Base-by-base conservation (phyloP, 2,888 invertebrate genomes). In the Morpho deidamia region DNA sequence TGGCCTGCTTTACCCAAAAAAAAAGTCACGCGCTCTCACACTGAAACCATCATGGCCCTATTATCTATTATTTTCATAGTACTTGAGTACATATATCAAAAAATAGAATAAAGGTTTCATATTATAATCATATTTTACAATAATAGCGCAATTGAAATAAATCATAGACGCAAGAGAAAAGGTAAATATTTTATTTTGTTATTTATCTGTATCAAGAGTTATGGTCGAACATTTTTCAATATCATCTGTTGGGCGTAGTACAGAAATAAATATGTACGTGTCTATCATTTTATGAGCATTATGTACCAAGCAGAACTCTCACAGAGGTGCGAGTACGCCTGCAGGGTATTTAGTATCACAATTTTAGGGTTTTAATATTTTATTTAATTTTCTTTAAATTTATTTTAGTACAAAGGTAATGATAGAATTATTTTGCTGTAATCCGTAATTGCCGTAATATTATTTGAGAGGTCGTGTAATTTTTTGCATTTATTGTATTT, bases 241-340 rank as follows among this genome's bases (percentile, higher is more conserved):
- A 43, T 43, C 37, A 37, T 50, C 42, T 50, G 41, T 50, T 50
- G 23, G 23, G 42, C 49, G 34, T 48, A 41, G 41, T 12, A 50
- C 49, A 14, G 23, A 14, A 23, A 35, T 50, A 43, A 43, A 42
- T 42, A 41, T 33, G 33, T 11, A n/a, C 46, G 53, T 51, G 33
- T 51, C 51, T 44, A 53, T 53, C 46, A 39, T 44, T 57, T 53
- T 57, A 56, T 46, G 53, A 56, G 38, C 39, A 35, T 53, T 39
- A 43, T 53, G 55, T 46, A 51, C 44, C 35, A 9, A 14, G 44
- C 11, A 47, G 41, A 23, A 46, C 34, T 55, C 44, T 23, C 23
- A 33, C 35, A 10, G 7, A 37, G 32, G 5, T 7, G 9, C n/a
- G 23, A n/a, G 40, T 40, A 51, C 40, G 51, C 48, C 44, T 11